Evolutionary conservation across 53 echinoderm and acorn worm genomes (phyloP), one percentile per base, ranked within the genome.

Genomic region (Astropecten irregularis): DNA sequence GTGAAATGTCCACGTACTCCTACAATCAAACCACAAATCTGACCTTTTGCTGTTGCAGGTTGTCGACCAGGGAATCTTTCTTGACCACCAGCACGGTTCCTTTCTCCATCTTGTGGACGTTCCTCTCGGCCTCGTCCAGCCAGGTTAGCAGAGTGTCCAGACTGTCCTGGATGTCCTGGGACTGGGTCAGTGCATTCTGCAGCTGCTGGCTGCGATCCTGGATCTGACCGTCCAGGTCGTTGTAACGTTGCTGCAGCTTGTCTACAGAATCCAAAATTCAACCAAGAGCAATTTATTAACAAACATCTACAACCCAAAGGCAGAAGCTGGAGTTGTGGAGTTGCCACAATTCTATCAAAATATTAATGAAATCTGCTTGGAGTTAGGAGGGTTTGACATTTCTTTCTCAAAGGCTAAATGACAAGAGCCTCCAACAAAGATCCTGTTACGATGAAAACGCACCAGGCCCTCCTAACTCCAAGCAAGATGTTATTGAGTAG

Each of bases 11-110:
- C n/a, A n/a, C n/a, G n/a, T n/a, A n/a, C n/a, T n/a, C n/a, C n/a
- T n/a, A n/a, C n/a, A n/a, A n/a, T n/a, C n/a, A n/a, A n/a, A n/a
- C n/a, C n/a, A n/a, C n/a, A n/a, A n/a, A n/a, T n/a, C 64, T 19
- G 35, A 96, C 96, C 93, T 96, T 96, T 56, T 96, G 93, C 62
- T 93, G 89, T 79, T 96, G 96, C 23, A 91, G 52, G 81, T 93
- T 96, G 53, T 93, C 96, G 15, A 93, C 91, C 74, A 96, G 73
- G 1, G 96, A 93, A 58, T 93, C 96, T 5, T 87, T 40, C 82
- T 95, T 99, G 58, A 88, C 88, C 26, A 92, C 85, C 38, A 94
- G 51, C 42, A 99, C 86, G 0, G 94, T 94, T 20, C 94, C 99
- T 72, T 99, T 99, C 85, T 94, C 94, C 85, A 99, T 88, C 64